These are phyloP conservation scores for Jacana jacana DNA, from an alignment of 2,113 vertebrate species.

Conservation along the genomic window DNA sequence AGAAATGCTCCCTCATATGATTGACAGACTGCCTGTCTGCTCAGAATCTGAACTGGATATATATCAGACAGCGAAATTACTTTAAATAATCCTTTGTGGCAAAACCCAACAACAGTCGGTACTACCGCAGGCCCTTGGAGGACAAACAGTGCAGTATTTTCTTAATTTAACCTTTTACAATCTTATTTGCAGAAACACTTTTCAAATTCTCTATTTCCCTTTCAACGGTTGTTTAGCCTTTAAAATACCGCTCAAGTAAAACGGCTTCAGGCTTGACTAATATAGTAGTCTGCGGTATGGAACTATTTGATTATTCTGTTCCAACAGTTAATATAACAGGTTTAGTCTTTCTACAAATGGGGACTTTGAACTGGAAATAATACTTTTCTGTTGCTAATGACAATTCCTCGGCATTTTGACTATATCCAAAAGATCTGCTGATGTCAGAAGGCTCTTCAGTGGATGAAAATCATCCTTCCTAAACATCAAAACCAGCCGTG, in stretches of 20 bases:
- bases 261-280: background rate
- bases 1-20: background rate
- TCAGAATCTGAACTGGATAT: background rate
- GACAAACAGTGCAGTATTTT: constrained; percentile 32
- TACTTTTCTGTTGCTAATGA: background rate
- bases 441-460: background rate
- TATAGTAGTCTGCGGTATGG: background rate
- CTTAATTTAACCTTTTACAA: constrained; percentile 63
- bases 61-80: background rate
- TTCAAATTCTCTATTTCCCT: background rate
- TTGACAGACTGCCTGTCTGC: constrained; percentile 15
- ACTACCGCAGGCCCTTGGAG: background rate
- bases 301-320: constrained; percentile 22
- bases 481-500: background rate
- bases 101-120: constrained; percentile 18
- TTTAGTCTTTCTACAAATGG: background rate
- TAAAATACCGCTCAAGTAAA: constrained; percentile 4
- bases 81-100: constrained; percentile 63
- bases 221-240: constrained; percentile 45
- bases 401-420: background rate
- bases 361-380: background rate
- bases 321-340: background rate
- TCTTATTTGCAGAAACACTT: constrained; percentile 24
- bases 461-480: background rate
- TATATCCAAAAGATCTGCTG: background rate